Evolutionary conservation across 2,888 invertebrate species (phyloP).

Genomic region (Girardia tigrina): DNA sequence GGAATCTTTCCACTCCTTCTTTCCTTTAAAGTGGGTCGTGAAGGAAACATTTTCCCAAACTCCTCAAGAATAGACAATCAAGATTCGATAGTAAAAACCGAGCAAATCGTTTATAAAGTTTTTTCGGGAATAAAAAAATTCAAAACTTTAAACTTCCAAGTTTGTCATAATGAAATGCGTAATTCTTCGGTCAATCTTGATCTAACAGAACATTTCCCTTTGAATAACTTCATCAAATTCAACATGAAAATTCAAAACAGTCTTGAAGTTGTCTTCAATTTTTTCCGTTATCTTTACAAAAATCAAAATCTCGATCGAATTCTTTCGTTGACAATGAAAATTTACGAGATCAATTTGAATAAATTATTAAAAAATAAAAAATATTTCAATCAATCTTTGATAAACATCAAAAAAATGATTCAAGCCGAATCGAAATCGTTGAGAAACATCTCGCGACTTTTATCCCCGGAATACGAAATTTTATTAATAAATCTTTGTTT

Average conservation of each 20-base stretch:
- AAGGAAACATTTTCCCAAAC: neutral
- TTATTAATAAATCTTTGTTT: neutral
- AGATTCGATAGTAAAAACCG: neutral
- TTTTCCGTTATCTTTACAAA: neutral
- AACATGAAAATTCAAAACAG: conserved; percentile 8
- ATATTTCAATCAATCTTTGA: neutral
- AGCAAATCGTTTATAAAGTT: neutral
- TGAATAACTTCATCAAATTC: neutral
- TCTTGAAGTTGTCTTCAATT: neutral
- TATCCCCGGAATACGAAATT: neutral
- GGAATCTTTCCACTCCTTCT: neutral
- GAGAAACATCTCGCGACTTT: neutral
- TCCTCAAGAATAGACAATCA: neutral
- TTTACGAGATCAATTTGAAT: neutral
- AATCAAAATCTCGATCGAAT: neutral
- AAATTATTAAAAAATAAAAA: conserved; percentile 1
- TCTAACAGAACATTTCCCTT: neutral
- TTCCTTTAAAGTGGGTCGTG: neutral
- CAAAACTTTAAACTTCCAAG: neutral
- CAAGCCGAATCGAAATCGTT: neutral
- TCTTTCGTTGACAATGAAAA: conserved; percentile 5
- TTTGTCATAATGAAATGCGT: neutral
- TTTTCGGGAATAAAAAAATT: neutral
- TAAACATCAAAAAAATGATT: neutral
- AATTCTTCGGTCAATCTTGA: neutral